Evolutionary conservation across 53 echinoderm and acorn worm species (phyloP).

Genomic region (Paelopatides confundens): DNA sequence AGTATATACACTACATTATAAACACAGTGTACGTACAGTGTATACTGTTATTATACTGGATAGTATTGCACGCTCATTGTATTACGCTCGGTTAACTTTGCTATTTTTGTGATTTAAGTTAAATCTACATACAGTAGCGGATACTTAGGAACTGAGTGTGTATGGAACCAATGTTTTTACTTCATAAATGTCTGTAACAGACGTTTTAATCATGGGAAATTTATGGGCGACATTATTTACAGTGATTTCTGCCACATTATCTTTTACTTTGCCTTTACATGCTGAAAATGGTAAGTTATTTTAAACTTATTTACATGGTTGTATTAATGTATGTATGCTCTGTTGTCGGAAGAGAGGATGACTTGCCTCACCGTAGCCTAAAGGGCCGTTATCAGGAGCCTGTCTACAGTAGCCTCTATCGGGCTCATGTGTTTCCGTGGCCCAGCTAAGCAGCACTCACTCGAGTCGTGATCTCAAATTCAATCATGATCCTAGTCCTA

Average conservation of each 20-base stretch:
- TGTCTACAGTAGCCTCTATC: no score
- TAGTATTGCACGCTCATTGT: neutral
- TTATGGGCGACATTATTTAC: conserved; percentile 35
- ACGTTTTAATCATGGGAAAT: conserved; percentile 42
- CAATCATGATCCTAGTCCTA: no score
- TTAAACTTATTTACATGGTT: neutral
- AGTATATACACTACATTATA: no score
- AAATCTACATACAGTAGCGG: neutral
- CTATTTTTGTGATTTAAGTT: no score
- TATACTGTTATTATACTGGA: neutral
- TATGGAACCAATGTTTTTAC: conserved; percentile 31
- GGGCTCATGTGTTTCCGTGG: no score
- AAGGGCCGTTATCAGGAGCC: no score
- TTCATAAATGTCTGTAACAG: conserved; percentile 25
- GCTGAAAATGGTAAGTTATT: conserved; percentile 27
- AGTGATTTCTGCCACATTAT: conserved; percentile 26
- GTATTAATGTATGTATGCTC: no score
- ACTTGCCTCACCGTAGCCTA: no score
- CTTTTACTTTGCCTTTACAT: conserved; percentile 29
- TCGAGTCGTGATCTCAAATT: no score
- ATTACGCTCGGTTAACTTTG: neutral
- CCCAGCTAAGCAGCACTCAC: no score
- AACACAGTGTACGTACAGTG: neutral
- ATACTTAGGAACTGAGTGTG: neutral
- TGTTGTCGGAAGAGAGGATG: no score